Base-by-base conservation (phyloP, 2,113 vertebrate species). In the Prunella fulvescens region DNA sequence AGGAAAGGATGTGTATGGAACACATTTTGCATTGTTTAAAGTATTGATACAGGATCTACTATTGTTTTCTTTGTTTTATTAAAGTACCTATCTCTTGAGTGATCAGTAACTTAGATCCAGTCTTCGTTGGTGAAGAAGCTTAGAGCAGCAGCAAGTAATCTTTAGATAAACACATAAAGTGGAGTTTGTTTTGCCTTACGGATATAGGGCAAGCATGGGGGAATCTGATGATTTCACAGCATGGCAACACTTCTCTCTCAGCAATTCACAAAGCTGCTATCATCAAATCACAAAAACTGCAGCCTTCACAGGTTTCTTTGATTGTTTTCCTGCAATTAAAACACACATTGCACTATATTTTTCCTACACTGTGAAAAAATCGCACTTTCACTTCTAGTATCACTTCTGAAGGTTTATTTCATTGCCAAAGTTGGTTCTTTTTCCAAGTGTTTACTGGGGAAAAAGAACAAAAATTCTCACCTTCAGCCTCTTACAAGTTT, bases 261-360 rank as follows among this genome's bases (percentile, higher is more conserved):
- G 67, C 56, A 88, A 94, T 74, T 92, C 72, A 86, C 25, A 81
- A 51, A 86, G 51, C 67, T 79, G 24, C 44, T 87, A 61, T 73
- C 66, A 78, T 51, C 6, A 2, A 96, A 74, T 78, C 35, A 80
- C 66, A 90, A 81, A 77, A 84, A 25, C 39, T 51, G 37, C 29
- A 47, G 56, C 62, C 44, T 88, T 88, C 54, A 90, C 5, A 6
- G 47, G 13, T 74, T 95, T 86, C 62, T 93, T 88, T 66, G 39
- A 73, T 87, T 86, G 54, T 35, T 79, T 86, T 93, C 86, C 69
- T 73, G 7, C 76, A 95, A 94, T 94, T 95, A 96, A 95, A 94
- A 67, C 12, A 83, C 15, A 81, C 7, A 28, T n/a, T 13, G 35
- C 17, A 37, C 0, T 0, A 23, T 25, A 35, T 0, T 2, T 42